A percentile compares a stretch with the other conserved stretches of the same genome.
phyloP scores from a whole-genome alignment of 2,888 invertebrate species.

The Drosophila cracens region DNA sequence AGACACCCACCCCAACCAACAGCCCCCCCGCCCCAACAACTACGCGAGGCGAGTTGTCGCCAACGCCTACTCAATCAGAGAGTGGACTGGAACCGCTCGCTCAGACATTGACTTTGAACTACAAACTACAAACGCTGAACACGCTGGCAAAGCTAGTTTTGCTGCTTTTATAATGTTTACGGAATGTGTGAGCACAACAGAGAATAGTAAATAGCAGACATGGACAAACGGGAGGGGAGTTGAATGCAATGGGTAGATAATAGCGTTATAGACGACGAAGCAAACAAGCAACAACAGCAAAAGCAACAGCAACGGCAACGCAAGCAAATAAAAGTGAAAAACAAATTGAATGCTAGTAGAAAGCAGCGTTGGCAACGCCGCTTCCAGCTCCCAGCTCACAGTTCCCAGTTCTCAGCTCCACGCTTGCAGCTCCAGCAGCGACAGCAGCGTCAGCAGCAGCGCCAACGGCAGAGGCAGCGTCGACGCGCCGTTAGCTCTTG shows the following conservation, averaged over 20 bases:
- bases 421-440: slow-evolving; percentile 23
- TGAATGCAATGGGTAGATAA: slow-evolving; percentile 55
- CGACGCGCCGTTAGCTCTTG: slow-evolving; percentile 53
- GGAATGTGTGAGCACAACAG: slow-evolving; percentile 78
- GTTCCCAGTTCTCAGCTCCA: slow-evolving; percentile 14
- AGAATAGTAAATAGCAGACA: slow-evolving; percentile 55
- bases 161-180: slow-evolving; percentile 72
- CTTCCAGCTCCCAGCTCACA: slow-evolving; percentile 7
- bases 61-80: slow-evolving; percentile 41
- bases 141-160: slow-evolving; percentile 28
- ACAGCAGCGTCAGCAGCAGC: slow-evolving; percentile 10
- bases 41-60: background rate
- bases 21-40: background rate
- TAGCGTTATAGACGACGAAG: slow-evolving; percentile 21
- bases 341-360: slow-evolving; percentile 56
- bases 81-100: slow-evolving; percentile 24
- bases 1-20: background rate
- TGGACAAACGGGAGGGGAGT: background rate
- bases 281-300: slow-evolving; percentile 17
- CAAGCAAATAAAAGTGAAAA: slow-evolving; percentile 65
- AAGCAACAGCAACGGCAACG: slow-evolving; percentile 2
- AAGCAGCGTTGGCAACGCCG: slow-evolving; percentile 26
- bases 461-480: slow-evolving; percentile 17
- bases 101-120: slow-evolving; percentile 80
- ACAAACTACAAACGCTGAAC: slow-evolving; percentile 37